Evolutionary conservation across 2,113 vertebrate species (phyloP).

Genomic region (Lanius ludovicianus): DNA sequence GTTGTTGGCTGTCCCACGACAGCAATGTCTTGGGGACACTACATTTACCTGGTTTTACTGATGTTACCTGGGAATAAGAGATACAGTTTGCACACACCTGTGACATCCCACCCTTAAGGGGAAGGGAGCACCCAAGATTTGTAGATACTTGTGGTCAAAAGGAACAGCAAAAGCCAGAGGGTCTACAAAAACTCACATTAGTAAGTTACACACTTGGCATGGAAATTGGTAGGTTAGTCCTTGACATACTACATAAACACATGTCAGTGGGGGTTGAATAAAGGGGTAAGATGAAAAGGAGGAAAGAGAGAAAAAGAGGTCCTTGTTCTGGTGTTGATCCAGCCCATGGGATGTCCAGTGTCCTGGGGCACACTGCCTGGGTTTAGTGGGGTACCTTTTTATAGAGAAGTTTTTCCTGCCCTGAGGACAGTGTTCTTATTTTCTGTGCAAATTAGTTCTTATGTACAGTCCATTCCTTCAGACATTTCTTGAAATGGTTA

Average conservation of each 20-base stretch:
- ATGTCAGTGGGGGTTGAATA: accelerated
- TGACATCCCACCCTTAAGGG: accelerated
- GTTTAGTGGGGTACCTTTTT: background rate
- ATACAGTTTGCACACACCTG: background rate
- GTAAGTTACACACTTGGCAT: background rate
- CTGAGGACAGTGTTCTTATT: background rate
- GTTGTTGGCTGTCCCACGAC: background rate
- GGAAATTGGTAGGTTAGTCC: background rate
- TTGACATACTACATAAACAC: background rate
- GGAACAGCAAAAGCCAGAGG: background rate
- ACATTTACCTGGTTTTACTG: background rate
- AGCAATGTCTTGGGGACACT: background rate
- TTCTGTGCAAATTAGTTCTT: background rate
- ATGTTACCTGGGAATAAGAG: background rate
- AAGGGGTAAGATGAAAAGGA: background rate
- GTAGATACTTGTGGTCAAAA: accelerated
- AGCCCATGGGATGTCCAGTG: background rate
- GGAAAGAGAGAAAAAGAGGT: background rate
- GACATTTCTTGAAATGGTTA: background rate
- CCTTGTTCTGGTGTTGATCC: background rate
- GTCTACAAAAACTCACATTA: background rate
- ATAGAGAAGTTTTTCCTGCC: background rate
- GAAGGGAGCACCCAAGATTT: background rate
- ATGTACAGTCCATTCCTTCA: background rate
- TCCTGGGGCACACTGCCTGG: background rate